Evolutionary conservation across 2,113 vertebrate species (phyloP).

Genomic region (Epinephelus cyanopodus): DNA sequence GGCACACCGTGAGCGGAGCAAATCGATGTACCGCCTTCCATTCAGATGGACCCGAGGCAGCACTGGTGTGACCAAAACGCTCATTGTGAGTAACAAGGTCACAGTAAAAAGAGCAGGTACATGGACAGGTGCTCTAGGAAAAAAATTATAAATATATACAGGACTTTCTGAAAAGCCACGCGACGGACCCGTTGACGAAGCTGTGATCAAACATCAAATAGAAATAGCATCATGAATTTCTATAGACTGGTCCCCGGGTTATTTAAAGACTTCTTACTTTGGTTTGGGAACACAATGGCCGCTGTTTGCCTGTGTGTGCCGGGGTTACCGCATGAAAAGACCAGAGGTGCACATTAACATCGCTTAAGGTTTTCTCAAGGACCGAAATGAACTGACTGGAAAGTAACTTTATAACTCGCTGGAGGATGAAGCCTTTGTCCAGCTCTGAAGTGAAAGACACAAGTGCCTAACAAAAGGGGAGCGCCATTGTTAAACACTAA

Average conservation of each 20-base stretch:
- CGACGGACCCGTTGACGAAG: conserved; percentile 74
- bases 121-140: conserved; percentile 58
- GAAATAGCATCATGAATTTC: conserved; percentile 85
- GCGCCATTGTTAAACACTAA: conserved; percentile 83
- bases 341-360: conserved; percentile 87
- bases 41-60: conserved; percentile 69
- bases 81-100: conserved; percentile 57
- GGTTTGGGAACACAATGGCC: conserved; percentile 79
- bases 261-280: conserved; percentile 87
- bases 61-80: conserved; percentile 69
- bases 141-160: conserved; percentile 56
- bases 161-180: conserved; percentile 75
- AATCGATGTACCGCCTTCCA: conserved; percentile 86
- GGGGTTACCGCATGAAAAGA: conserved; percentile 85
- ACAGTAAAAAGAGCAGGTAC: conserved; percentile 63
- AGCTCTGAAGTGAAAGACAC: conserved; percentile 81
- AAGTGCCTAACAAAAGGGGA: conserved; percentile 82
- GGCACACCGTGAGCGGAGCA: conserved; percentile 79
- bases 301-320: conserved; percentile 82
- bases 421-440: conserved; percentile 86
- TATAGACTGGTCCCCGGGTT: conserved; percentile 85
- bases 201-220: conserved; percentile 84
- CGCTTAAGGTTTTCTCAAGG: conserved; percentile 87
- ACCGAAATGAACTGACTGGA: conserved; percentile 87
- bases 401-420: conserved; percentile 90